A percentile compares a stretch with the other conserved stretches of the same genome.
Evolutionary conservation across 2,113 vertebrate genomes (phyloP).

Genomic region (Megatriorchis doriae): DNA sequence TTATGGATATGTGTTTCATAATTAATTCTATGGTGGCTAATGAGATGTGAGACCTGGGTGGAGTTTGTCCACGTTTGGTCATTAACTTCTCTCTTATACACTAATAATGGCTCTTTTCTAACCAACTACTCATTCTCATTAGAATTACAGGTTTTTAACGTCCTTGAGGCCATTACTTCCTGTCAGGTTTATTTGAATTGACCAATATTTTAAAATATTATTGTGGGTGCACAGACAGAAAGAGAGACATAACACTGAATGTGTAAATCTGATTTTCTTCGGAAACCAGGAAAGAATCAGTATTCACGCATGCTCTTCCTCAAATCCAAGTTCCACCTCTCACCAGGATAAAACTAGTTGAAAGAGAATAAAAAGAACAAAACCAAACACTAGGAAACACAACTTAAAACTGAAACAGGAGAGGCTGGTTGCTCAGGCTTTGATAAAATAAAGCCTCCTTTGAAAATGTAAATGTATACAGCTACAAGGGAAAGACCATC

Average conservation of each 20-base stretch:
- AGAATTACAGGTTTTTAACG: not conserved
- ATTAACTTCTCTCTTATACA: not conserved
- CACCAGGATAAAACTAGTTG: slow-evolving; percentile 22
- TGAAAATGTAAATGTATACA: slow-evolving; percentile 34
- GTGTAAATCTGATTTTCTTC: not conserved
- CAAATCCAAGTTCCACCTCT: not conserved
- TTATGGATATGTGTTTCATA: not conserved
- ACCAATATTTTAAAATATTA: not conserved
- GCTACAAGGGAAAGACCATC: not conserved
- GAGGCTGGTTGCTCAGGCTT: not conserved
- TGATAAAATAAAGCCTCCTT: slow-evolving; percentile 36
- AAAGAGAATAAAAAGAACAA: slow-evolving; percentile 18
- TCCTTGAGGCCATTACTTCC: not conserved
- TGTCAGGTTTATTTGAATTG: not conserved
- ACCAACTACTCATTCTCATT: not conserved
- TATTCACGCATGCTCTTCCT: not conserved
- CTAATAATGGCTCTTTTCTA: not conserved
- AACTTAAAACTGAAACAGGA: slow-evolving; percentile 12
- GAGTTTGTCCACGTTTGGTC: not conserved
- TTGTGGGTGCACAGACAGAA: not conserved
- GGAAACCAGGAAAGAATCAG: not conserved
- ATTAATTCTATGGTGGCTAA: not conserved
- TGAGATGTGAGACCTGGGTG: not conserved
- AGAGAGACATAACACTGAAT: not conserved
- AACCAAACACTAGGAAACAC: slow-evolving; percentile 20